phyloP scores from a whole-genome alignment of 1,140 invertebrate species.

The Mizuhopecten yessoensis region DNA sequence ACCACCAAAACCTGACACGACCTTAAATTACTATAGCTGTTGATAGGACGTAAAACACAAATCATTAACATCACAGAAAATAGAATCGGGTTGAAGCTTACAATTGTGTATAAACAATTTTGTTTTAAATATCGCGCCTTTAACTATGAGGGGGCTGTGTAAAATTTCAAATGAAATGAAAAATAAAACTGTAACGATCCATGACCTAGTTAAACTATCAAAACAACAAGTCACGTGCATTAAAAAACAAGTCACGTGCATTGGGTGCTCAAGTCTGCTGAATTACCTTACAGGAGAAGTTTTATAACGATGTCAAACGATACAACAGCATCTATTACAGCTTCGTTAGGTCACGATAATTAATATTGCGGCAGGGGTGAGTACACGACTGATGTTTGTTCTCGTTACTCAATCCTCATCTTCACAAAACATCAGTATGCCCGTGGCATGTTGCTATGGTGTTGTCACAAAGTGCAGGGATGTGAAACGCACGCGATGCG shows the following conservation, averaged over 20 bases:
- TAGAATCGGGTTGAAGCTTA: too few species aligned
- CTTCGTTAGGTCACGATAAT: background rate
- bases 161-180: too few species aligned
- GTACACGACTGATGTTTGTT: background rate
- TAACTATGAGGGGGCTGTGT: too few species aligned
- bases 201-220: background rate
- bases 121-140: background rate
- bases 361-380: background rate
- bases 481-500: background rate
- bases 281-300: background rate
- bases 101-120: too few species aligned
- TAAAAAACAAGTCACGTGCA: background rate
- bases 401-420: background rate
- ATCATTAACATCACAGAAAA: too few species aligned
- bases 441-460: background rate
- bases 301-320: background rate
- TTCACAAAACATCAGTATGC: background rate
- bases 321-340: background rate
- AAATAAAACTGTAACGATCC: background rate
- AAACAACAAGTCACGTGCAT: background rate
- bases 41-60: too few species aligned
- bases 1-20: too few species aligned
- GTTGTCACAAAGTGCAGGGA: background rate
- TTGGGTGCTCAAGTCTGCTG: background rate
- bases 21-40: too few species aligned